Evolutionary conservation across 92 coral and sea anemone species (phyloP).

Genomic region (Bergia sp.): DNA sequence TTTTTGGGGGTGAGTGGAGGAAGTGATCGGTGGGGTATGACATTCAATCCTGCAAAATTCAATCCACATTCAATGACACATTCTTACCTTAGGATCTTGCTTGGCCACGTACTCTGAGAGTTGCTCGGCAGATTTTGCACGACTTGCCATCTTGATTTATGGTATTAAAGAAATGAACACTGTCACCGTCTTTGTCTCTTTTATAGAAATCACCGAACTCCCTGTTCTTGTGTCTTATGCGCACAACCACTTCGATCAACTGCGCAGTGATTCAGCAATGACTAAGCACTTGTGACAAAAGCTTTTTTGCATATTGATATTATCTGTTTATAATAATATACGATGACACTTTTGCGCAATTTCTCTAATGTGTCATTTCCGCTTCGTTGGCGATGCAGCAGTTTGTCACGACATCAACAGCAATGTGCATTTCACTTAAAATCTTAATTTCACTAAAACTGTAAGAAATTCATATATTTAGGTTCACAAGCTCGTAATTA

Average conservation of each 20-base stretch:
- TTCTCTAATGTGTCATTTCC: neutral
- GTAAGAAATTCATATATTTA: neutral
- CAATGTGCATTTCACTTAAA: neutral
- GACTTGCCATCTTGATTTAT: slow-evolving; percentile 21
- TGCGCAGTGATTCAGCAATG: slow-evolving; percentile 4
- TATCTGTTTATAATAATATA: neutral
- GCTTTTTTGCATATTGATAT: neutral
- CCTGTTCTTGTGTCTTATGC: neutral
- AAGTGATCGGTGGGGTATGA: neutral
- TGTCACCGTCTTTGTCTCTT: neutral
- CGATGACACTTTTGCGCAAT: neutral
- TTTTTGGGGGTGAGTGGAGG: neutral
- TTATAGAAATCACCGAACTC: neutral
- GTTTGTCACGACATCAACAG: neutral
- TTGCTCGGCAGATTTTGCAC: slow-evolving; percentile 12
- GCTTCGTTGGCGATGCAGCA: neutral
- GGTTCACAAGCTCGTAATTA: neutral
- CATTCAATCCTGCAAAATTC: neutral
- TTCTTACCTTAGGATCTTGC: neutral
- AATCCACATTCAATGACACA: too few relatives aligned
- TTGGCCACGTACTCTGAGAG: slow-evolving; percentile 4
- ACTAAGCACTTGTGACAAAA: neutral
- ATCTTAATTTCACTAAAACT: neutral
- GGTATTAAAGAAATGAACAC: neutral
- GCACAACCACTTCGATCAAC: neutral